phyloP scores from a whole-genome alignment of 30 jellyfish, hydroid and myxozoan genomes.

The Turritopsis dohrnii region DNA sequence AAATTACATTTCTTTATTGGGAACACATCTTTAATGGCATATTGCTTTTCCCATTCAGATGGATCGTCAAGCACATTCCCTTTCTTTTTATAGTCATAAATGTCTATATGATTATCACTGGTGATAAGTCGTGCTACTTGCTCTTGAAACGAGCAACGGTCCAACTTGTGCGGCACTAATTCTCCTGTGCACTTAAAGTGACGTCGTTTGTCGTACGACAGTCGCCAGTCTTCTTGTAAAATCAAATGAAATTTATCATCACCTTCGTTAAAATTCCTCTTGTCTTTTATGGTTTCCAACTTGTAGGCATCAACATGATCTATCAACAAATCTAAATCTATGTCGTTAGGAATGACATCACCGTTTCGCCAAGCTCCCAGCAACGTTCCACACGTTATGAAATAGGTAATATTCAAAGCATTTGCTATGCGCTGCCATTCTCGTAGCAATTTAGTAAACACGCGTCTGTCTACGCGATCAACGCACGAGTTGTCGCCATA shows the following conservation, averaged over 20 bases:
- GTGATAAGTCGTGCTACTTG: constrained; percentile 77
- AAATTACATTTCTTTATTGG: constrained; percentile 69
- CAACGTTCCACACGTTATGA: constrained; percentile 70
- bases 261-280: constrained; percentile 42
- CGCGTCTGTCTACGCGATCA: constrained; percentile 4
- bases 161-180: constrained; percentile 47
- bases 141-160: constrained; percentile 88
- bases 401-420: constrained; percentile 37
- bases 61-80: constrained; percentile 63
- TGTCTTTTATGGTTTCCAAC: constrained; percentile 31
- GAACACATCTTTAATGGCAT: constrained; percentile 52
- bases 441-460: constrained; percentile 30
- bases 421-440: constrained; percentile 56
- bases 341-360: constrained; percentile 62
- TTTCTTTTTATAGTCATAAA: constrained; percentile 52
- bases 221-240: constrained; percentile 56
- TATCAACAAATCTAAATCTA: constrained; percentile 63
- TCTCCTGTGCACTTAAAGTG: constrained; percentile 75
- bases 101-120: constrained; percentile 69
- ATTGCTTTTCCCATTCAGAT: constrained; percentile 76
- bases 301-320: constrained; percentile 33
- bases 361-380: constrained; percentile 81
- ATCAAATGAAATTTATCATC: constrained; percentile 45
- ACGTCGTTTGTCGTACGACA: constrained; percentile 59
- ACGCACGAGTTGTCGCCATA: constrained; percentile 71